Conservation (phyloP, 2,797 vertebrate genomes). For the Sebastiscus albofasciatus region DNA sequence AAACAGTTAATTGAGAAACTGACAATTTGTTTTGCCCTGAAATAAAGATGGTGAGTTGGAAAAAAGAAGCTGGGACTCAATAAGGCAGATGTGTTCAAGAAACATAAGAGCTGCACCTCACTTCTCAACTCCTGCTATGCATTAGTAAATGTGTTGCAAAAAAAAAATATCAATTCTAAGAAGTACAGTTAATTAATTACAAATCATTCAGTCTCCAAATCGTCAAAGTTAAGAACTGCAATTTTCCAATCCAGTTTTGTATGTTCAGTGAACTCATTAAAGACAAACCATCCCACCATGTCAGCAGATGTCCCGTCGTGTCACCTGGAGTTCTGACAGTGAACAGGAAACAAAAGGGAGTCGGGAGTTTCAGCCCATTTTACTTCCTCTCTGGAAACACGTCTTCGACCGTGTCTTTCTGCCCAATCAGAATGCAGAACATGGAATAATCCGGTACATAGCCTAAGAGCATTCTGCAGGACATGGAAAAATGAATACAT, state of each 20-base stretch:
- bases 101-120: background rate
- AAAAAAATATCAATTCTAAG: background rate
- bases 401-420: background rate
- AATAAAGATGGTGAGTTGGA: background rate
- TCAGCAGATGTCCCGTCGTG: background rate
- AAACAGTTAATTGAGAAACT: background rate
- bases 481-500: conserved; percentile 50
- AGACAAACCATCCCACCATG: background rate
- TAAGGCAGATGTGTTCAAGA: conserved; percentile 56
- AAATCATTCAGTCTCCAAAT: background rate
- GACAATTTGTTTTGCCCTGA: background rate
- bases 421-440: conserved; percentile 40
- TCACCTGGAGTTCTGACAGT: background rate
- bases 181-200: background rate
- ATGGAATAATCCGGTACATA: conserved; percentile 43
- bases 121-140: background rate
- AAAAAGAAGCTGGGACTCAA: conserved; percentile 22
- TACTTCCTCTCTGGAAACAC: conserved; percentile 10
- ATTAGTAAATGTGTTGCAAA: background rate
- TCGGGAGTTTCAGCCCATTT: background rate
- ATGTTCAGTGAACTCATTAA: background rate
- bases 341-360: background rate
- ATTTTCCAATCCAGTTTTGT: background rate
- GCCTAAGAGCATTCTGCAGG: conserved; percentile 40
- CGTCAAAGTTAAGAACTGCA: background rate